These are phyloP conservation scores for Chlorops oryzae DNA, from an alignment of 1,140 invertebrate genomes.

Conservation along the genomic window DNA sequence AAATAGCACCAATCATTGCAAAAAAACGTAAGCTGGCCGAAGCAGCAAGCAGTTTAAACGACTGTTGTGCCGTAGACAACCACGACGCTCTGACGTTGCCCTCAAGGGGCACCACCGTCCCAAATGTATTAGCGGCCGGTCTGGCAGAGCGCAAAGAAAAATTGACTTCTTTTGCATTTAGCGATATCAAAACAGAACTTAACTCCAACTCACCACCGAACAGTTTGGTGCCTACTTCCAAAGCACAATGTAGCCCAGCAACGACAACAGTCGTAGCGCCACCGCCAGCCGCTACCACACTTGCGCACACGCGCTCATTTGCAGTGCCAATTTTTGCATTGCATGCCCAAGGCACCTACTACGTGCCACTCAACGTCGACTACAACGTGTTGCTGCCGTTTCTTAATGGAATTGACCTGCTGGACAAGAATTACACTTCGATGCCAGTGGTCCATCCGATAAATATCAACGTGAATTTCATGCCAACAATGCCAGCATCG, in stretches of 20 bases:
- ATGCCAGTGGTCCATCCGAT: constrained; percentile 74
- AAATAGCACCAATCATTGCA: constrained; percentile 42
- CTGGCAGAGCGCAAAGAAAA: constrained; percentile 22
- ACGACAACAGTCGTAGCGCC: constrained; percentile 16
- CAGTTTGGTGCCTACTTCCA: constrained; percentile 13
- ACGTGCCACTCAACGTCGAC: constrained; percentile 84
- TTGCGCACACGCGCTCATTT: constrained; percentile 28
- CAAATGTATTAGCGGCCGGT: neutral
- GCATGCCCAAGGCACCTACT: constrained; percentile 81
- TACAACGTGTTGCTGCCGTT: constrained; percentile 66
- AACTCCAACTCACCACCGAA: no score
- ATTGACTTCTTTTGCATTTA: constrained; percentile 27
- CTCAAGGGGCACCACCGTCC: neutral
- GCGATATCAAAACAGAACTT: constrained; percentile 40
- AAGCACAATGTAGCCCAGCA: constrained; percentile 12
- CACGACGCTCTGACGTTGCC: neutral
- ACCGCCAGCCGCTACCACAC: constrained; percentile 39
- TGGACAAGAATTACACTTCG: constrained; percentile 51
- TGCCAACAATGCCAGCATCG: constrained; percentile 27
- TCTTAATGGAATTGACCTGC: constrained; percentile 55
- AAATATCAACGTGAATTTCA: constrained; percentile 83
- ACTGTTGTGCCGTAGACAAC: constrained; percentile 4
- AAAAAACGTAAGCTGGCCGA: constrained; percentile 42
- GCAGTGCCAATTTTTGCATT: constrained; percentile 73
- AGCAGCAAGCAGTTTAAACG: constrained; percentile 16